Conservation (phyloP, 2,888 invertebrate genomes). For the Andrena haemorrhoa region DNA sequence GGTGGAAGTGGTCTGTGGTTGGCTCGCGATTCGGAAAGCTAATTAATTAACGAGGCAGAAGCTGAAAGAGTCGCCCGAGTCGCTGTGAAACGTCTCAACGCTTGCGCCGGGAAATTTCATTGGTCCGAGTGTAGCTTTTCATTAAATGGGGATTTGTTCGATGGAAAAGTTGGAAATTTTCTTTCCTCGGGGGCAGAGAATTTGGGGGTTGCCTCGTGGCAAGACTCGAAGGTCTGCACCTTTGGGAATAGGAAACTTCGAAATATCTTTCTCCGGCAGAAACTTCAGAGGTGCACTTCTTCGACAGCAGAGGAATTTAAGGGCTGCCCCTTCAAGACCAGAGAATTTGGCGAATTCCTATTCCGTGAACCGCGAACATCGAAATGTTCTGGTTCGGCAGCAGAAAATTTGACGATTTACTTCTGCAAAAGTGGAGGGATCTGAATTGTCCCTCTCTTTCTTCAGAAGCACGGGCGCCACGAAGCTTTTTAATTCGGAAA, state of each 20-base stretch:
- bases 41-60: slow-evolving; percentile 48
- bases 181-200: neutral
- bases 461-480: neutral
- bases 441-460: neutral
- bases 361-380: too few relatives aligned
- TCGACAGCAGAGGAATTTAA: too few relatives aligned
- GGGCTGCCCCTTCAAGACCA: too few relatives aligned
- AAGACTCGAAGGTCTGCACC: too few relatives aligned
- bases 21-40: slow-evolving; percentile 9
- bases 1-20: neutral
- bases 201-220: neutral
- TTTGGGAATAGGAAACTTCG: too few relatives aligned
- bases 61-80: slow-evolving; percentile 31
- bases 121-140: slow-evolving; percentile 16
- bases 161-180: neutral
- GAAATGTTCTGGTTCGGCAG: too few relatives aligned
- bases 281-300: too few relatives aligned
- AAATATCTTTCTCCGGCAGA: neutral
- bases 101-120: slow-evolving; percentile 7
- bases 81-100: slow-evolving; percentile 14
- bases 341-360: too few relatives aligned
- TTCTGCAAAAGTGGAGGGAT: too few relatives aligned
- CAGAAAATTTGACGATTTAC: too few relatives aligned
- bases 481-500: neutral
- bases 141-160: neutral